phyloP scores from a whole-genome alignment of 2,888 invertebrate genomes.

The Rhyacophila evoluta region DNA sequence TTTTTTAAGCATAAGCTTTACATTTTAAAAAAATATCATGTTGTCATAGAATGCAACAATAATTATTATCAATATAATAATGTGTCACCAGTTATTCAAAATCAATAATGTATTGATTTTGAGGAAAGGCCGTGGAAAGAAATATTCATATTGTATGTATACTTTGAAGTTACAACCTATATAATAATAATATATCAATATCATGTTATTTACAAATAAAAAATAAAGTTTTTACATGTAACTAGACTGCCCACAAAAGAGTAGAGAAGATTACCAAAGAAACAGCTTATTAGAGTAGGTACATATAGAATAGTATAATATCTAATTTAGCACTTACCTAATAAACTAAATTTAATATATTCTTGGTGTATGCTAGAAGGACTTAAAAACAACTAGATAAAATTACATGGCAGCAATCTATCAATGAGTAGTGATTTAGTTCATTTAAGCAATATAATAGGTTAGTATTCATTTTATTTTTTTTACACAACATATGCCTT shows the following conservation, averaged over 20 bases:
- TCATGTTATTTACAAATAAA: conserved; percentile 46
- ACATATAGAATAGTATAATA: conserved; percentile 1
- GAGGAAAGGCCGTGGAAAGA: conserved; percentile 49
- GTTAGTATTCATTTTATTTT: neutral
- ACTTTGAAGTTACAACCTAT: conserved; percentile 7
- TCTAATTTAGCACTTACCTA: conserved; percentile 44
- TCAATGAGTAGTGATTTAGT: conserved; percentile 28
- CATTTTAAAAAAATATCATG: conserved; percentile 54
- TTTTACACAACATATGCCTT: neutral
- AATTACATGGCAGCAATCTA: conserved; percentile 40
- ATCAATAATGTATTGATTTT: conserved; percentile 53
- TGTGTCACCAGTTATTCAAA: conserved; percentile 47
- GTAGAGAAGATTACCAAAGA: conserved; percentile 15
- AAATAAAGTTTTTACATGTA: conserved; percentile 34
- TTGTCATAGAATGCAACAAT: conserved; percentile 52
- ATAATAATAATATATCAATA: conserved; percentile 33
- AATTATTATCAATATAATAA: conserved; percentile 45
- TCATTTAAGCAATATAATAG: neutral
- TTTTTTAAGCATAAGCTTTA: conserved; percentile 52
- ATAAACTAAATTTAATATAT: conserved; percentile 33
- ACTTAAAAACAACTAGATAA: conserved; percentile 9
- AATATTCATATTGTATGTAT: conserved; percentile 28
- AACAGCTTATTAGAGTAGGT: conserved; percentile 37
- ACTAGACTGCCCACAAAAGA: conserved; percentile 31
- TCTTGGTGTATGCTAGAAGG: conserved; percentile 10